Evolutionary conservation across 2,113 vertebrate species (phyloP), one percentile per base, ranked within the genome.

Genomic region (Etheostoma cragini): DNA sequence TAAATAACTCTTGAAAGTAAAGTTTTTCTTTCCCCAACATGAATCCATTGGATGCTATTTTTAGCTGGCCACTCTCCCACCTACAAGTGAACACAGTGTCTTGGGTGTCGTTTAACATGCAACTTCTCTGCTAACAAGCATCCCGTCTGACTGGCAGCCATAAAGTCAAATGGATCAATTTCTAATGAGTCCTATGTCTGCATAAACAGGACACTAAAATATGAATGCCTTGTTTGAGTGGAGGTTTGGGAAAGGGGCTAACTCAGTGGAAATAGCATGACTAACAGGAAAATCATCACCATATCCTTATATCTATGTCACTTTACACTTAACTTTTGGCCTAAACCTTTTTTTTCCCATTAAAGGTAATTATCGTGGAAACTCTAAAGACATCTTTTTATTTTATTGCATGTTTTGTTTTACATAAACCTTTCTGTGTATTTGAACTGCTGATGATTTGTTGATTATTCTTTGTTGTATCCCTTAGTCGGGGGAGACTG

Each of bases 401-500:
- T 26, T 30, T 30, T 6, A 6, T 49, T 49, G 1, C 2, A 35
- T 11, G 12, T 15, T 35, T 30, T 52, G 17, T 3, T 53, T 35
- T 12, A 64, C 14, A 8, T 19, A 26, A 58, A 8, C 45, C 15
- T 19, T 2, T 0, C 4, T 45, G 2, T 21, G 2, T 14, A 46
- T n/a, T 24, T 50, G 2, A 42, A 22, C 15, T 74, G 47, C 47
- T 63, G 7, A 16, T 65, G n/a, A 33, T 57, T 69, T 62, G 14
- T 13, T 68, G 26, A 16, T 57, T 22, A 42, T 30, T 62, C 38
- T 42, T 56, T 4, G 46, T 66, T 87, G 46, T 26, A 5, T 79
- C 42, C 88, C 92, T 21, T 93, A 99, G 98, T 97, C 97, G 2
- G 98, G 98, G 54, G 98, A 99, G 90, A 99, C 97, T 0, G 97